These are phyloP conservation scores for Meandrina meandrites DNA, from an alignment of 92 coral and sea anemone genomes.

Conservation along the genomic window DNA sequence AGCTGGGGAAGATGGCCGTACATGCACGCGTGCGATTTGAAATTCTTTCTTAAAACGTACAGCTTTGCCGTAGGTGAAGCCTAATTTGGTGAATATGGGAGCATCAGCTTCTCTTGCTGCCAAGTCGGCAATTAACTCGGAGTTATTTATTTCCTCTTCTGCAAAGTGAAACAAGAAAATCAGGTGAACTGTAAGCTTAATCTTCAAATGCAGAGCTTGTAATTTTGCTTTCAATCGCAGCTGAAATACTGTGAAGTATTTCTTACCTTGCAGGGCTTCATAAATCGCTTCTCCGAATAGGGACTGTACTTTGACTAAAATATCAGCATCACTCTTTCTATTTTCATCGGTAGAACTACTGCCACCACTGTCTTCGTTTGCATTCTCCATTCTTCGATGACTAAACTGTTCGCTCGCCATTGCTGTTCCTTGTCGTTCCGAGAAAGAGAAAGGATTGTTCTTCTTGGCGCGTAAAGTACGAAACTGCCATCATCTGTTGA, in stretches of 20 bases:
- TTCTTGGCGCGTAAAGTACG: constrained; percentile 25
- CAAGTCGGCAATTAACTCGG: constrained; percentile 23
- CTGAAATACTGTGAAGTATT: too few species aligned
- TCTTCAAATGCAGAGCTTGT: too few species aligned
- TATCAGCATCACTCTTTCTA: constrained; percentile 7
- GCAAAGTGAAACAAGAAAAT: background rate
- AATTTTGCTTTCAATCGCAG: too few species aligned
- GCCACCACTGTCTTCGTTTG: constrained; percentile 13
- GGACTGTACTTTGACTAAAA: too few species aligned
- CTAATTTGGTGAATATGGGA: constrained; percentile 42
- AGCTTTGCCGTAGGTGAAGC: constrained; percentile 48
- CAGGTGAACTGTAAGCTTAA: too few species aligned
- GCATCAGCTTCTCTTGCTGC: constrained; percentile 52
- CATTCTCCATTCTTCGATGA: constrained; percentile 4
- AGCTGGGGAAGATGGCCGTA: background rate
- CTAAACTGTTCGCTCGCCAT: constrained; percentile 38
- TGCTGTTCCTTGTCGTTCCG: constrained; percentile 1
- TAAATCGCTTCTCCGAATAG: too few species aligned
- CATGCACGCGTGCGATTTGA: background rate
- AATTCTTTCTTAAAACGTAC: too few species aligned
- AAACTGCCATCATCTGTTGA: constrained; percentile 36
- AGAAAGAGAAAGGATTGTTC: background rate
- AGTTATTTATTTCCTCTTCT: constrained; percentile 52
- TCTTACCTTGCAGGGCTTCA: too few species aligned
- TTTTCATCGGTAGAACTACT: constrained; percentile 24